Base-by-base conservation (phyloP, 2,888 invertebrate genomes). In the Ctena decussata region DNA sequence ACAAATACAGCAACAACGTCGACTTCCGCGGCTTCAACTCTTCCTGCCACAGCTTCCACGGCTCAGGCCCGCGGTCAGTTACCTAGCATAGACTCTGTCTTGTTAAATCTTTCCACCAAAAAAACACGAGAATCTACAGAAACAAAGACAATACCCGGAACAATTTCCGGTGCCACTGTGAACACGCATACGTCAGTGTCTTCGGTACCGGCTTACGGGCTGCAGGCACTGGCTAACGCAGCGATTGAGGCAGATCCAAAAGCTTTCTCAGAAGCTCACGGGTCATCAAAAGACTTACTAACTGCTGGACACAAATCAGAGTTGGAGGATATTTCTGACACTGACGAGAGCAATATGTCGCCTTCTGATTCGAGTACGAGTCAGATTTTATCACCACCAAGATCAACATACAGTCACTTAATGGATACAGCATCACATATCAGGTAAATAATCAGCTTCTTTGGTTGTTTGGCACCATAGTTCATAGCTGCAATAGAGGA, bases 161-260 rank as follows among this genome's bases (percentile, higher is more conserved):
- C 41, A 12, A 21, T 71, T 2, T 44, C 71, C 24, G 27, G 71
- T 41, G 53, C 46, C 21, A n/a, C 41, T 6, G 24, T 72, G 3
- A 41, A 41, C 1, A 27, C 72, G 0, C 27, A 41, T 27, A 60
- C 76, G 8, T 76, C 76, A 3, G 65, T 24, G 30, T 37, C 72
- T 11, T 60, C 86, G n/a, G 73, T 82, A 15, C 84, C 86, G 53
- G 86, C 86, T 0, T 86, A 89, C 60, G 89, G 89, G 3, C 60
- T 89, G 35, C 77, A 85, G 84, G 85, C 88, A 15, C 72, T 88
- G n/a, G 88, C 88, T 11, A 89, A 89, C 74, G 89, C 89, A 21
- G 89, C 89, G 12, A 89, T 89, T 39, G 89, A 84, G 37, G 89
- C 86, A 15, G 89, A 89, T 46, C 84, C 84, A 0, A 89, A 89